These are phyloP conservation scores for Felis chaus DNA, from an alignment of 2,113 vertebrate genomes.

Conservation along the genomic window DNA sequence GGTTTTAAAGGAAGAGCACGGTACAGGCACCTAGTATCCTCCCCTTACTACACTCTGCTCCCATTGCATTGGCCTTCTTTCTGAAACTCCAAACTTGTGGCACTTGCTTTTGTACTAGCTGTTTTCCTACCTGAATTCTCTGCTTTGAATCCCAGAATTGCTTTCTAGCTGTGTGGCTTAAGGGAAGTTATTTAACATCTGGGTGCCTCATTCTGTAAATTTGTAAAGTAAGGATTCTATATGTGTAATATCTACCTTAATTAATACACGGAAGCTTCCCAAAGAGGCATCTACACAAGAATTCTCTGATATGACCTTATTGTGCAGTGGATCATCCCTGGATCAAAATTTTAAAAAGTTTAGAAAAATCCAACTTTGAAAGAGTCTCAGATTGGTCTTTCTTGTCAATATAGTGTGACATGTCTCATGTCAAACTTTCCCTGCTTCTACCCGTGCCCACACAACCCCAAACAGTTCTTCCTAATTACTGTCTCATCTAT, in stretches of 20 bases:
- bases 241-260: not conserved
- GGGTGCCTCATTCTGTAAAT: not conserved
- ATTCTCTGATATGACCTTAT: not conserved
- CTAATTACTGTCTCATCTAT: not conserved
- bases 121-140: not conserved
- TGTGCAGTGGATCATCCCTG: not conserved
- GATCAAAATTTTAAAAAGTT: not conserved
- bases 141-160: not conserved
- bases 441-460: not conserved
- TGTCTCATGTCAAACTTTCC: not conserved
- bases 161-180: not conserved
- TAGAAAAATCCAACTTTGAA: not conserved
- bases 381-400: not conserved
- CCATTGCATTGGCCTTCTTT: accelerated
- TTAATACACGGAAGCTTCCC: not conserved
- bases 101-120: not conserved
- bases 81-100: not conserved
- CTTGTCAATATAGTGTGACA: not conserved
- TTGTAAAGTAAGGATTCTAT: not conserved
- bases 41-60: not conserved
- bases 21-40: accelerated
- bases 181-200: not conserved
- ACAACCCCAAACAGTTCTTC: not conserved
- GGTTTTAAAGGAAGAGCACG: not conserved
- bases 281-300: not conserved